Conservation (phyloP, 2,888 invertebrate genomes). For the Lasiommata megera region DNA sequence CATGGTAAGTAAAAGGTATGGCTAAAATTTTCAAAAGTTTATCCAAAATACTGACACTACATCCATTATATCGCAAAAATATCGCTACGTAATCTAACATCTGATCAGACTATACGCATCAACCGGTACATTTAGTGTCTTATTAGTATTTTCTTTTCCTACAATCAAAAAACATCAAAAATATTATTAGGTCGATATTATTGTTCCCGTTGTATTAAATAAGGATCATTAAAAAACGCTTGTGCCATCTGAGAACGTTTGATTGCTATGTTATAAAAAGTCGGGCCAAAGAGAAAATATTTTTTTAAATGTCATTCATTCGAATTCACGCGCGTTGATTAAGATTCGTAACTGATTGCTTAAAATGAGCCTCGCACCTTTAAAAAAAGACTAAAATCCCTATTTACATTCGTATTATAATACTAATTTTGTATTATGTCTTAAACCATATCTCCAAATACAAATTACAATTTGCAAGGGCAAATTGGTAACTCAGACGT, state of each 20-base stretch:
- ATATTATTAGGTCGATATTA: constrained; percentile 62
- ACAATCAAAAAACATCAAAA: constrained; percentile 54
- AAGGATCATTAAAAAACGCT: constrained; percentile 15
- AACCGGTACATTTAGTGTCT: constrained; percentile 39
- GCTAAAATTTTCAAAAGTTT: constrained; percentile 59
- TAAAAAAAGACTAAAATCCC: too few species aligned
- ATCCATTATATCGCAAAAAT: constrained; percentile 63
- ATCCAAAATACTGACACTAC: constrained; percentile 76
- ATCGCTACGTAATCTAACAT: constrained; percentile 67
- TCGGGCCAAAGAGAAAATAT: neutral
- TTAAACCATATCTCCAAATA: too few species aligned
- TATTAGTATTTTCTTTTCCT: constrained; percentile 41
- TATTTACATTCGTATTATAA: too few species aligned
- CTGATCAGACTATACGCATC: constrained; percentile 53
- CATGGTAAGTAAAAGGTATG: constrained; percentile 51
- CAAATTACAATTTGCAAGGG: too few species aligned
- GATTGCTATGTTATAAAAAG: neutral
- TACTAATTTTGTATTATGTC: too few species aligned
- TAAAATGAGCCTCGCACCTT: too few species aligned
- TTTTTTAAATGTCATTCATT: too few species aligned
- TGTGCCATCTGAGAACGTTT: constrained; percentile 13
- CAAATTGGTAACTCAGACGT: too few species aligned
- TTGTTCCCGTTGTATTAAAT: constrained; percentile 62
- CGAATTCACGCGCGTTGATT: too few species aligned
- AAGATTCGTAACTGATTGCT: too few species aligned